phyloP scores from a whole-genome alignment of 2,797 vertebrate genomes.

The Orientallactaga sibirica region DNA sequence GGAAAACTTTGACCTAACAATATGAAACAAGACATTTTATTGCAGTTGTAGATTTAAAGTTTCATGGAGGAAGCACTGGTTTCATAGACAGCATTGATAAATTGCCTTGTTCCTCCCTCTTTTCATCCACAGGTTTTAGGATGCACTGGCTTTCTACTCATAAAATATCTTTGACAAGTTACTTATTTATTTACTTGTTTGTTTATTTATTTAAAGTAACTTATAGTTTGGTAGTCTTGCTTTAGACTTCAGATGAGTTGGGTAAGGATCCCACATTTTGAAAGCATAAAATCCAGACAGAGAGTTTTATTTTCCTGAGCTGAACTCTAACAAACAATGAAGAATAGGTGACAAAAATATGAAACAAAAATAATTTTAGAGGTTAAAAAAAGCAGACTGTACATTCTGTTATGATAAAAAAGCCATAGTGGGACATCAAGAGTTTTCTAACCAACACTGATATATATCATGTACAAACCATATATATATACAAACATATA shows the following conservation, averaged over 20 bases:
- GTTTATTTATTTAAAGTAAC: not conserved
- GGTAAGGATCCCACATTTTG: not conserved
- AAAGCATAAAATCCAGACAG: not conserved
- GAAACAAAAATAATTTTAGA: not conserved
- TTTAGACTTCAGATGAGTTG: constrained; percentile 1
- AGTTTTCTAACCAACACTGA: not conserved
- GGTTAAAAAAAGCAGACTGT: too few species aligned
- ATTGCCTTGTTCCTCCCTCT: not conserved
- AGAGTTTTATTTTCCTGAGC: not conserved
- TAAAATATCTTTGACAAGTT: not conserved
- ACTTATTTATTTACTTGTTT: not conserved
- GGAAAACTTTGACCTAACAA: not conserved
- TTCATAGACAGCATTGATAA: constrained; percentile 1
- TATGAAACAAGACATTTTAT: not conserved
- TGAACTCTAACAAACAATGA: not conserved
- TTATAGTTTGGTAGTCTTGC: not conserved
- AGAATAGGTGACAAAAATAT: not conserved
- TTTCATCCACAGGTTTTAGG: constrained; percentile 6
- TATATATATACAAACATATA: too few species aligned
- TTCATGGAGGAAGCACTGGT: not conserved
- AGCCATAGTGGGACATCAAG: not conserved
- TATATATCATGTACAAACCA: not conserved
- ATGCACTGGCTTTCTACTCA: not conserved
- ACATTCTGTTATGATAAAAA: not conserved
- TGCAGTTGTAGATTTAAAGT: not conserved